Evolutionary conservation across 1,140 invertebrate genomes (phyloP).

Genomic region (Campodea augens): DNA sequence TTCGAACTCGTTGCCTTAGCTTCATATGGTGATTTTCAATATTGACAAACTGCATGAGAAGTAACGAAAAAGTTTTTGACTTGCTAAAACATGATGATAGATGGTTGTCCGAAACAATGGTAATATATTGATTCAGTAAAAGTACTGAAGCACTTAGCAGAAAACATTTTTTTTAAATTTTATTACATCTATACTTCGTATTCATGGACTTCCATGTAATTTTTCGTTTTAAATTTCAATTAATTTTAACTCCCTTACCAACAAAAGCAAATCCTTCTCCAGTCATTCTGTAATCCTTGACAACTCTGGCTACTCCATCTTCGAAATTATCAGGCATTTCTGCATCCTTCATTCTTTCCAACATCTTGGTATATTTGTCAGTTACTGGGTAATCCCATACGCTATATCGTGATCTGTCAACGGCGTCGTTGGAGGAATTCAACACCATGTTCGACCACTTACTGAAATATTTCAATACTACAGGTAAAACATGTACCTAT

Average conservation of each 20-base stretch:
- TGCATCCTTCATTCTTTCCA: slow-evolving; percentile 88
- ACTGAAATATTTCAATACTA: slow-evolving; percentile 28
- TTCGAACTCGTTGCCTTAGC: no score
- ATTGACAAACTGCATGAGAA: no score
- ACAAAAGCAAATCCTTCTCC: slow-evolving; percentile 83
- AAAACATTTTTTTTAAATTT: no score
- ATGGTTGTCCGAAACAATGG: no score
- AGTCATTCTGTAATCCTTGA: slow-evolving; percentile 44
- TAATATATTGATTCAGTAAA: no score
- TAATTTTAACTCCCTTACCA: slow-evolving; percentile 36
- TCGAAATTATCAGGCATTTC: slow-evolving; percentile 52
- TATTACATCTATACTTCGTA: no score
- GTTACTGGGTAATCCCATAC: slow-evolving; percentile 98
- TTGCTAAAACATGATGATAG: no score
- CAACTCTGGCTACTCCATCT: slow-evolving; percentile 58
- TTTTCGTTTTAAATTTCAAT: no score
- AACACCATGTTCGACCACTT: slow-evolving; percentile 97
- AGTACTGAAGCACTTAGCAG: no score
- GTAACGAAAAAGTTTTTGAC: no score
- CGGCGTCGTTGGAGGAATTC: slow-evolving; percentile 74
- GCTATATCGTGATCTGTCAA: slow-evolving; percentile 77
- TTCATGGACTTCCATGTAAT: no score
- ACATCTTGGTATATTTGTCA: slow-evolving; percentile 97
- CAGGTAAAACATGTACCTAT: neutral
- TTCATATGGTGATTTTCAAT: no score